These are phyloP conservation scores for Drosophila macrospina DNA, from an alignment of 2,888 invertebrate genomes.

Conservation along the genomic window DNA sequence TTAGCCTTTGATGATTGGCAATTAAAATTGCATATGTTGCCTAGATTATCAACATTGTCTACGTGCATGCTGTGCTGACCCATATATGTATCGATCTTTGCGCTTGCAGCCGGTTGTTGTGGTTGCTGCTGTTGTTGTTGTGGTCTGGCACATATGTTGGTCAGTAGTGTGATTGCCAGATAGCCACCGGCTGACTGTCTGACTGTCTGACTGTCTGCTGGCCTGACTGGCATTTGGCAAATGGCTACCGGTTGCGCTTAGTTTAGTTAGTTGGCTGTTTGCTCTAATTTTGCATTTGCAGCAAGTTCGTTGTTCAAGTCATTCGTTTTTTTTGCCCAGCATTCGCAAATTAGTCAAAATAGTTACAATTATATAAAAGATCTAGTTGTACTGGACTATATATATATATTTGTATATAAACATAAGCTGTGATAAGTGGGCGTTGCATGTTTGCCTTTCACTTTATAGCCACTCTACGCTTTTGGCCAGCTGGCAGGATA, in stretches of 20 bases:
- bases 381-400: conserved; percentile 52
- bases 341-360: conserved; percentile 68
- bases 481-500: conserved; percentile 56
- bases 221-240: conserved; percentile 23
- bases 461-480: conserved; percentile 47
- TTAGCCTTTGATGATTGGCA: conserved; percentile 62
- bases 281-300: conserved; percentile 40
- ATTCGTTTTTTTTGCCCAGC: conserved; percentile 30
- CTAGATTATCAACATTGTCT: conserved; percentile 65
- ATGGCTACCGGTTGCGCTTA: conserved; percentile 56
- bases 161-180: conserved; percentile 69
- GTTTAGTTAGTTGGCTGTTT: conserved; percentile 26
- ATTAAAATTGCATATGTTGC: conserved; percentile 70
- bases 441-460: conserved; percentile 75
- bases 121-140: conserved; percentile 43
- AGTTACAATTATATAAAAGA: conserved; percentile 67
- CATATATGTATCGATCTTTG: conserved; percentile 56
- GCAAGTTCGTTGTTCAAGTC: conserved; percentile 44
- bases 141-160: conserved; percentile 57
- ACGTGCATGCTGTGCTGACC: conserved; percentile 59
- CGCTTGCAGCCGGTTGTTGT: conserved; percentile 38
- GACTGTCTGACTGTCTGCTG: not conserved
- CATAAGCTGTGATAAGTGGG: conserved; percentile 61
- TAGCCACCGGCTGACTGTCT: conserved; percentile 35
- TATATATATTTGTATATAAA: conserved; percentile 4